These are phyloP conservation scores for Terebella lapidaria DNA, from an alignment of 2,888 invertebrate genomes.

Conservation along the genomic window DNA sequence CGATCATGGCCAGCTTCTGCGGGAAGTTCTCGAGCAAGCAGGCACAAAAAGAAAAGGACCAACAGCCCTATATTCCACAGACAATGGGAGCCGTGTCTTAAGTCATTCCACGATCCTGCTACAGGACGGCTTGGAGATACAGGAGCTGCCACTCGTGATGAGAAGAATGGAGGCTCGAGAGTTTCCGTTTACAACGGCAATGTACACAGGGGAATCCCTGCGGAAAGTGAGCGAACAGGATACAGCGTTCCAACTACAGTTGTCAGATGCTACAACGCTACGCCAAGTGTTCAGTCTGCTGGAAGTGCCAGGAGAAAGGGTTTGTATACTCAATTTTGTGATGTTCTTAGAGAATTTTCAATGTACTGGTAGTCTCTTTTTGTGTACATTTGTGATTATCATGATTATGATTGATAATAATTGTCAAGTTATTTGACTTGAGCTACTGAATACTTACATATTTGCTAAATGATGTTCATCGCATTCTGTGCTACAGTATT, in stretches of 20 bases:
- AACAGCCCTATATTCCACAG: too few relatives aligned
- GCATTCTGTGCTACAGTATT: too few relatives aligned
- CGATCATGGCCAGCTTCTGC: too few relatives aligned
- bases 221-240: conserved; percentile 28
- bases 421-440: too few relatives aligned
- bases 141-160: conserved; percentile 66
- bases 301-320: conserved; percentile 55
- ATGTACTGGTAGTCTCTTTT: background rate
- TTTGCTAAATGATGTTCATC: too few relatives aligned
- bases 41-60: too few relatives aligned
- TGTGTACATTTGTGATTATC: too few relatives aligned
- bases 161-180: conserved; percentile 44
- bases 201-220: conserved; percentile 21
- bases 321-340: background rate
- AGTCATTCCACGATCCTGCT: conserved; percentile 60
- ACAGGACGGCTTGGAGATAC: conserved; percentile 66
- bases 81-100: conserved; percentile 26
- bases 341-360: background rate
- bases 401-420: too few relatives aligned
- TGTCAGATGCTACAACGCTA: conserved; percentile 29
- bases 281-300: conserved; percentile 51
- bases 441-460: background rate
- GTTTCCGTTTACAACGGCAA: conserved; percentile 25
- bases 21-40: too few relatives aligned
- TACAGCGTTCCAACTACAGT: conserved; percentile 23